These are phyloP conservation scores for Listrodromus nycthemerus DNA, from an alignment of 2,888 invertebrate species.

Conservation along the genomic window DNA sequence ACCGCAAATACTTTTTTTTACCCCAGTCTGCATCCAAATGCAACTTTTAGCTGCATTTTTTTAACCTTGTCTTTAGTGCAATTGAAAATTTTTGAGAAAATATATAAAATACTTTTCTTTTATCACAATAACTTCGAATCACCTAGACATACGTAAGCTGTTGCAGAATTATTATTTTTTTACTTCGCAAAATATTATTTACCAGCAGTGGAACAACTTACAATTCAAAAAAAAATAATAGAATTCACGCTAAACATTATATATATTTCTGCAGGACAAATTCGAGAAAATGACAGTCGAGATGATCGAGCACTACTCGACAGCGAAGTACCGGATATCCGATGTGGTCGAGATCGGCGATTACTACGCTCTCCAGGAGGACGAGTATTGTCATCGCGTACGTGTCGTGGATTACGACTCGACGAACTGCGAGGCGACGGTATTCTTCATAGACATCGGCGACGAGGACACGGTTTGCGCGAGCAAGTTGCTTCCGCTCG, in stretches of 20 bases:
- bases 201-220: no score
- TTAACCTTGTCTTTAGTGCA: no score
- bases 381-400: slow-evolving; percentile 84
- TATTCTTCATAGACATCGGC: slow-evolving; percentile 91
- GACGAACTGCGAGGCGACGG: slow-evolving; percentile 69
- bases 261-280: slow-evolving; percentile 78
- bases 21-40: neutral
- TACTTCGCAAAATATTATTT: no score
- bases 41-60: no score
- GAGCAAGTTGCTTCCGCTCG: slow-evolving; percentile 87
- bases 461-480: slow-evolving; percentile 87
- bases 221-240: no score
- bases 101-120: no score
- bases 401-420: slow-evolving; percentile 79
- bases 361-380: slow-evolving; percentile 84
- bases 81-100: no score
- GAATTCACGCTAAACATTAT: neutral
- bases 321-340: slow-evolving; percentile 43
- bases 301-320: slow-evolving; percentile 83
- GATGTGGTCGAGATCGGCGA: slow-evolving; percentile 78
- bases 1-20: neutral
- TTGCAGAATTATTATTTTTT: no score
- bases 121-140: no score
- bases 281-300: slow-evolving; percentile 81
- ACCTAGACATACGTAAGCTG: no score